Percentiles rank a stretch among this genome's conserved stretches.
Evolutionary conservation across 2,797 vertebrate genomes (phyloP).

Genomic region (Enoplosus armatus): DNA sequence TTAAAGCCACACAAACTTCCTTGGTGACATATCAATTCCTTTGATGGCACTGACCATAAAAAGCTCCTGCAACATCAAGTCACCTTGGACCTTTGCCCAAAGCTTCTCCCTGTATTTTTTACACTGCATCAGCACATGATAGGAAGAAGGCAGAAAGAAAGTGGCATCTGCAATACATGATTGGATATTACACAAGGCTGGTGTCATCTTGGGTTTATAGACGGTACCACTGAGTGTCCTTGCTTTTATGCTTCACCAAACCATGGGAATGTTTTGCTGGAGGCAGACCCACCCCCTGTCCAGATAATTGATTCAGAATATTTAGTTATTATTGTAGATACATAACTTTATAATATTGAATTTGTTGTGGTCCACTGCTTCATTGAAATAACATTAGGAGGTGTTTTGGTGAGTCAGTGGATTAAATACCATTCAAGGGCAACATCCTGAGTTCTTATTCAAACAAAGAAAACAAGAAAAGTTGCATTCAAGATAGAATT

Average conservation of each 20-base stretch:
- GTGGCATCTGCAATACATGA: constrained; percentile 9
- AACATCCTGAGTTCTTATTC: not conserved
- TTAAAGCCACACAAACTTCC: constrained; percentile 16
- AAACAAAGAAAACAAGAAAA: constrained; percentile 1
- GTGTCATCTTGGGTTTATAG: constrained; percentile 18
- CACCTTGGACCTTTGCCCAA: constrained; percentile 16
- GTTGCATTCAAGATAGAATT: not conserved
- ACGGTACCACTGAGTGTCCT: constrained; percentile 12
- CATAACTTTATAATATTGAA: not conserved
- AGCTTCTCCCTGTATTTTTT: not conserved
- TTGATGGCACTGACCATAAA: constrained; percentile 23
- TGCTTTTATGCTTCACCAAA: constrained; percentile 15
- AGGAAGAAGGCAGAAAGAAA: constrained; percentile 3
- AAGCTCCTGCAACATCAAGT: constrained; percentile 21
- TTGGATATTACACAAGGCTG: constrained; percentile 20
- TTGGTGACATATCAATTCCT: constrained; percentile 12
- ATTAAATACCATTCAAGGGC: not conserved
- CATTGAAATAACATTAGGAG: not conserved
- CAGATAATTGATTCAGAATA: constrained; percentile 4
- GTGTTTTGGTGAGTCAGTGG: not conserved
- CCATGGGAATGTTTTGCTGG: not conserved
- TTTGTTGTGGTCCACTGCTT: not conserved
- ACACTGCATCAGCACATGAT: constrained; percentile 1
- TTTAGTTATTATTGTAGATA: not conserved
- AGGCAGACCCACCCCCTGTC: not conserved